Evolutionary conservation across 2,113 vertebrate genomes (phyloP).

Genomic region (Furnarius figulus): DNA sequence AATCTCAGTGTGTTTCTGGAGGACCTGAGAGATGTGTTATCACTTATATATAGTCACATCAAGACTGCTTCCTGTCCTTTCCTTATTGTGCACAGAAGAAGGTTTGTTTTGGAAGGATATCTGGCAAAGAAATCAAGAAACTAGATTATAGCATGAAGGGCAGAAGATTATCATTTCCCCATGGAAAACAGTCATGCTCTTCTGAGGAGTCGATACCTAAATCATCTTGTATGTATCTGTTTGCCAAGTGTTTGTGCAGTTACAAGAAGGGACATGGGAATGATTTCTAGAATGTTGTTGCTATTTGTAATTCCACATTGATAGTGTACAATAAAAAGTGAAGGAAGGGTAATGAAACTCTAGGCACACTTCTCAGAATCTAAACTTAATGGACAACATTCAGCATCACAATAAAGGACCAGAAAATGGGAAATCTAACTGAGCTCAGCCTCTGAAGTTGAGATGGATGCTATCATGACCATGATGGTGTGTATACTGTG

Average conservation of each 20-base stretch:
- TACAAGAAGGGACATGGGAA: background rate
- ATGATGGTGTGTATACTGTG: background rate
- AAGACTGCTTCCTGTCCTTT: background rate
- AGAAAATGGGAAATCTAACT: background rate
- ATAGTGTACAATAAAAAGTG: background rate
- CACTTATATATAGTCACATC: background rate
- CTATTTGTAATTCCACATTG: background rate
- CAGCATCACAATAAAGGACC: background rate
- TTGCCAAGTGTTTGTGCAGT: slow-evolving; percentile 14
- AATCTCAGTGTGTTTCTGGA: background rate
- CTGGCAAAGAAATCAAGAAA: slow-evolving; percentile 2
- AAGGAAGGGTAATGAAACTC: background rate
- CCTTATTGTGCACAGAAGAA: background rate
- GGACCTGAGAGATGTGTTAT: background rate
- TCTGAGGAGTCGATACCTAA: background rate
- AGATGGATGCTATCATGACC: background rate
- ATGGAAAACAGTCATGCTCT: background rate
- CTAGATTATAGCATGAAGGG: background rate
- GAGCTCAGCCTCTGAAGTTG: background rate
- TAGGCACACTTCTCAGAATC: background rate
- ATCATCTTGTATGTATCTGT: background rate
- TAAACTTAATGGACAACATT: background rate
- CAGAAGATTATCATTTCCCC: background rate
- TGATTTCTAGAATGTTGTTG: background rate
- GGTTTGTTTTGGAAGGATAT: background rate